A percentile compares a stretch with the other conserved stretches of the same genome.
Evolutionary conservation across 2,888 invertebrate species (phyloP).

Genomic region (Rapana venosa): DNA sequence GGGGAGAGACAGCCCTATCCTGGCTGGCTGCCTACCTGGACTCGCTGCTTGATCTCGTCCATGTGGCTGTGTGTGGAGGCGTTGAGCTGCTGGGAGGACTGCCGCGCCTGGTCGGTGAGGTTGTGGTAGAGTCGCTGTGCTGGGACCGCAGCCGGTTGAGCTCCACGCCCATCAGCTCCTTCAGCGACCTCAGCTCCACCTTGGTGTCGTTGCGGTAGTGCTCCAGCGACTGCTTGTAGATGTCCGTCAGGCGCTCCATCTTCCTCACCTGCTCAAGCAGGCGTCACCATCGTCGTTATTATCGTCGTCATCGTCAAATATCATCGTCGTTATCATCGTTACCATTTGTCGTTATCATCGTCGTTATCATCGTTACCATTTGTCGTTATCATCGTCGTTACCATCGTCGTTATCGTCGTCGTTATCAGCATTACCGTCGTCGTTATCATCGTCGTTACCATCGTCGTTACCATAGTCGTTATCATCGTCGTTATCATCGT

Average conservation of each 20-base stretch:
- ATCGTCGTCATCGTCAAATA: background rate
- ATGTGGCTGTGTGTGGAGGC: constrained; percentile 25
- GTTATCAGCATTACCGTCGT: background rate
- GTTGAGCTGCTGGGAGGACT: constrained; percentile 44
- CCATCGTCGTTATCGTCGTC: too few relatives aligned
- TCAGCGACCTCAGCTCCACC: constrained; percentile 46
- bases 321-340: too few relatives aligned
- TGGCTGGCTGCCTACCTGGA: background rate
- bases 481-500: too few relatives aligned
- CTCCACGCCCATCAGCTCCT: constrained; percentile 45
- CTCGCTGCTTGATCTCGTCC: constrained; percentile 34
- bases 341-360: too few relatives aligned
- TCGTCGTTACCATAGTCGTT: too few relatives aligned
- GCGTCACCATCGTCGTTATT: too few relatives aligned
- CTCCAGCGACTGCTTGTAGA: constrained; percentile 56
- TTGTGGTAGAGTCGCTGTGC: constrained; percentile 49
- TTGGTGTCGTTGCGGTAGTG: constrained; percentile 61
- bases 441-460: too few relatives aligned
- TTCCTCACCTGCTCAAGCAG: constrained; percentile 41
- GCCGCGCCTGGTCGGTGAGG: constrained; percentile 41
- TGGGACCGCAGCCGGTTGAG: constrained; percentile 29
- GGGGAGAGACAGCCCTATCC: background rate
- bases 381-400: too few relatives aligned
- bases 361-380: too few relatives aligned
- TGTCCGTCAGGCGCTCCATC: constrained; percentile 50